Evolutionary conservation across 2,888 invertebrate genomes (phyloP).

Genomic region (Phalera bucephala): DNA sequence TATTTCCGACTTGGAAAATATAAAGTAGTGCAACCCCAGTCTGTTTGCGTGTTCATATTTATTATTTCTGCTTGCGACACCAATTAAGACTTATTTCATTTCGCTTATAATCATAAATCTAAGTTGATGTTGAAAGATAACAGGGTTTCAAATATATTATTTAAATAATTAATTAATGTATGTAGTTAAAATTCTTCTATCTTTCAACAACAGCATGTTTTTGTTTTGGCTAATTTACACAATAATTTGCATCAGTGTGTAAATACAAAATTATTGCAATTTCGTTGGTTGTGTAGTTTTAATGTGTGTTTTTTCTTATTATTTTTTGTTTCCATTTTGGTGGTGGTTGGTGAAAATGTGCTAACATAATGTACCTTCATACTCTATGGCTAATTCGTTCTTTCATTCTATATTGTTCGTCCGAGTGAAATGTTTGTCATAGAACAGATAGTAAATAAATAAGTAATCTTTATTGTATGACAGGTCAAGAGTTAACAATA

Average conservation of each 20-base stretch:
- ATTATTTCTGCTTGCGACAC: slow-evolving; percentile 34
- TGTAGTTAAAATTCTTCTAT: slow-evolving; percentile 12
- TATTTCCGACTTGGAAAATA: too few species aligned
- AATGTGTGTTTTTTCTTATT: slow-evolving; percentile 30
- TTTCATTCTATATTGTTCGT: slow-evolving; percentile 47
- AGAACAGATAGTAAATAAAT: too few species aligned
- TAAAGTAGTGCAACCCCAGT: slow-evolving; percentile 45
- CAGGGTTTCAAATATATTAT: too few species aligned
- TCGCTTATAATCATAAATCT: slow-evolving; percentile 14
- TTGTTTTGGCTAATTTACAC: slow-evolving; percentile 17
- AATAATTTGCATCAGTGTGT: slow-evolving; percentile 12
- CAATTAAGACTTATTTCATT: slow-evolving; percentile 19
- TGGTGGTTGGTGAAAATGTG: slow-evolving; percentile 84
- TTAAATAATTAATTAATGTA: too few species aligned
- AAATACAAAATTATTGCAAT: slow-evolving; percentile 6
- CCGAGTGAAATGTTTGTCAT: slow-evolving; percentile 10
- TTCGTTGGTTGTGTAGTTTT: slow-evolving; percentile 26
- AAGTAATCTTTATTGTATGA: too few species aligned
- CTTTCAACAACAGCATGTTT: slow-evolving; percentile 15
- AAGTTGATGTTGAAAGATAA: not conserved
- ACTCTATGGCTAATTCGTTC: slow-evolving; percentile 81
- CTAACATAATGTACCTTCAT: slow-evolving; percentile 75
- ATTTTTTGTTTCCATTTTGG: slow-evolving; percentile 47
- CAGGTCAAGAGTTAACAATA: slow-evolving; percentile 95
- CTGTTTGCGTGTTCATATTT: slow-evolving; percentile 16